Base-by-base conservation (phyloP, 1,140 invertebrate species). In the Trichoplusia ni region DNA sequence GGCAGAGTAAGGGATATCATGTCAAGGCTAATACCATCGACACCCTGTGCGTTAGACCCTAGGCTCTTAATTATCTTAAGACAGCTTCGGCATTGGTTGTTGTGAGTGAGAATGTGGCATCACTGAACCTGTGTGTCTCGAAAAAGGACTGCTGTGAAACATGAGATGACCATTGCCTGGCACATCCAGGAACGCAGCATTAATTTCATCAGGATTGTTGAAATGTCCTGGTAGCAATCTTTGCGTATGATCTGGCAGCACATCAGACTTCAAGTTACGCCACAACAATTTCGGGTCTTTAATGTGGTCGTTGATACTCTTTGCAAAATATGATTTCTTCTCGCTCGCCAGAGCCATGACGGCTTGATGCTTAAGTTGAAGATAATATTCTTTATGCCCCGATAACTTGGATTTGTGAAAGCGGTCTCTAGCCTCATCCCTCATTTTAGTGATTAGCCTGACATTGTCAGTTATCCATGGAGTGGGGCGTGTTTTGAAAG, bases 401-500 rank as follows among this genome's bases (percentile, higher is more conserved):
- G n/a, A n/a, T n/a, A n/a, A 21, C 35, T 63, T 72, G 11, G 49
- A 49, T 14, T 9, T 25, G 7, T 40, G 64, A 9, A 44, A 44
- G 54, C 49, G 61, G 16, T 25, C 23, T 38, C 68, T 21, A 27
- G 74, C 74, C 35, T 67, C 21, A 7, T 76, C 64, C 11, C 66
- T 29, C 11, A 75, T 6, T 7, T 7, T 65, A 46, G 67, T 65
- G 64, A 77, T 77, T 9, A 68, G 40, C 21, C 54, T 67, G 4
- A 75, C 14, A 16, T 21, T 69, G 8, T 70, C 54, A 4, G 74
- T 76, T 0, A 76, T 64, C 74, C 74, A 77, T 8, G 74, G 74
- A 19, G 49, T 29, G 5, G 58, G 40, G 13, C 49, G 53, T 0
- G 59, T 13, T 35, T 49, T 67, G 14, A 77, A 27, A 14, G 14